phyloP scores from a whole-genome alignment of 1,140 invertebrate genomes.

The Zaprionus nigranus region DNA sequence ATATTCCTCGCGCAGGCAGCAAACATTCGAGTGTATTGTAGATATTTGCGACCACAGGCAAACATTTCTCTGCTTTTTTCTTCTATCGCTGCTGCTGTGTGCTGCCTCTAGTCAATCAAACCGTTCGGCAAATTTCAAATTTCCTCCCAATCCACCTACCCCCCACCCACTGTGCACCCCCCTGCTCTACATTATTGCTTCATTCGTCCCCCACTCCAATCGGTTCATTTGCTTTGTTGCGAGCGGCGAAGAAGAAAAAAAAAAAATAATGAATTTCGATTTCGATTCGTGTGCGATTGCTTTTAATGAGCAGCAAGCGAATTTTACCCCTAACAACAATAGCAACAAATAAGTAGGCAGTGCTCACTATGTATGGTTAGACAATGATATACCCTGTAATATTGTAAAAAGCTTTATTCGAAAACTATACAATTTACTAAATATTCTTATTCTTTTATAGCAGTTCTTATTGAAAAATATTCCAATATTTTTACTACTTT shows the following conservation, averaged over 20 bases:
- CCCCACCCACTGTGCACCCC: neutral
- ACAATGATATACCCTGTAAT: neutral
- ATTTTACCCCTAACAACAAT: slow-evolving; percentile 17
- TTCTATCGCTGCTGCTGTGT: slow-evolving; percentile 7
- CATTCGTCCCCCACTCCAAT: neutral
- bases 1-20: slow-evolving; percentile 45
- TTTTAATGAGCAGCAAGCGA: slow-evolving; percentile 33
- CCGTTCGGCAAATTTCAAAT: slow-evolving; percentile 33
- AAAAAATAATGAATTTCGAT: slow-evolving; percentile 39
- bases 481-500: no score
- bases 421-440: no score
- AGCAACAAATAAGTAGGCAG: slow-evolving; percentile 4
- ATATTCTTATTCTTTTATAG: no score
- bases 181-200: neutral
- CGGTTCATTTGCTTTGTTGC: slow-evolving; percentile 16
- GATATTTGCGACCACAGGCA: slow-evolving; percentile 39
- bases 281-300: slow-evolving; percentile 13
- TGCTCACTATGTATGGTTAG: neutral
- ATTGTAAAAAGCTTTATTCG: no score
- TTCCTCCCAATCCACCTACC: neutral
- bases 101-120: slow-evolving; percentile 49
- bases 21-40: slow-evolving; percentile 44
- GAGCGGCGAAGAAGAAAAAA: slow-evolving; percentile 4
- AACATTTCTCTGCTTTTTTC: slow-evolving; percentile 28
- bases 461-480: no score